Conservation (phyloP, 2,797 vertebrate genomes). For the Eutrigla gurnardus region DNA sequence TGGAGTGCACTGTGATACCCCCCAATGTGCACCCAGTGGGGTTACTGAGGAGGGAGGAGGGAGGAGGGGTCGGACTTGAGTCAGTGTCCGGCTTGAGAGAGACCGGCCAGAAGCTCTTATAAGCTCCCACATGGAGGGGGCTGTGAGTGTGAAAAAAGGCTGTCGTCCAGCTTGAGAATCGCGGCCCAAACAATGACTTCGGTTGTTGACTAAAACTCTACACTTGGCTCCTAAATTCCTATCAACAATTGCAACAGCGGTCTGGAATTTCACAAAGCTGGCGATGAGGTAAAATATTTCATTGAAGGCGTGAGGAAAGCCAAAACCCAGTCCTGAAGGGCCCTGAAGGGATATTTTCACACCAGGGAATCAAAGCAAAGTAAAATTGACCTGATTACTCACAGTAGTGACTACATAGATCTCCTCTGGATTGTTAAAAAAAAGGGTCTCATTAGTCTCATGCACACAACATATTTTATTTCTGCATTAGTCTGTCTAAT, state of each 20-base stretch:
- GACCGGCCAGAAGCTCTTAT: conserved; percentile 59
- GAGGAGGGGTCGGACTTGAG: conserved; percentile 65
- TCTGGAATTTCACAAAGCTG: conserved; percentile 51
- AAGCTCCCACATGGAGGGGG: conserved; percentile 43
- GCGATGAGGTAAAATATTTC: conserved; percentile 47
- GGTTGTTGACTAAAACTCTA: conserved; percentile 52
- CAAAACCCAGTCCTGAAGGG: conserved; percentile 30
- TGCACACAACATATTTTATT: conserved; percentile 2
- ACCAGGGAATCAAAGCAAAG: conserved; percentile 43
- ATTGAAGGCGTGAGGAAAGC: conserved; percentile 22
- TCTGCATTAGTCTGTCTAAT: conserved; percentile 9
- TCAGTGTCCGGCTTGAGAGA: conserved; percentile 63
- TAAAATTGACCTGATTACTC: conserved; percentile 51
- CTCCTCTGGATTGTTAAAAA: conserved; percentile 16
- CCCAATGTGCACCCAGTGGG: conserved; percentile 71
- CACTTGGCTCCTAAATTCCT: conserved; percentile 24
- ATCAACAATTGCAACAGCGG: conserved; percentile 46
- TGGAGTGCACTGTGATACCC: conserved; percentile 69
- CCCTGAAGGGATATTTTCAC: conserved; percentile 43
- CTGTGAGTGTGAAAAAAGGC: conserved; percentile 46
- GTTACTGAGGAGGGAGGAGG: conserved; percentile 57
- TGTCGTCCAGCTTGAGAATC: conserved; percentile 48
- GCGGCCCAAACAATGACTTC: conserved; percentile 51
- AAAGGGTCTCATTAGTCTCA: conserved; percentile 10
- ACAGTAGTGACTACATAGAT: conserved; percentile 23